Base-by-base conservation (phyloP, 2,797 vertebrate genomes). In the Selene dorsalis region DNA sequence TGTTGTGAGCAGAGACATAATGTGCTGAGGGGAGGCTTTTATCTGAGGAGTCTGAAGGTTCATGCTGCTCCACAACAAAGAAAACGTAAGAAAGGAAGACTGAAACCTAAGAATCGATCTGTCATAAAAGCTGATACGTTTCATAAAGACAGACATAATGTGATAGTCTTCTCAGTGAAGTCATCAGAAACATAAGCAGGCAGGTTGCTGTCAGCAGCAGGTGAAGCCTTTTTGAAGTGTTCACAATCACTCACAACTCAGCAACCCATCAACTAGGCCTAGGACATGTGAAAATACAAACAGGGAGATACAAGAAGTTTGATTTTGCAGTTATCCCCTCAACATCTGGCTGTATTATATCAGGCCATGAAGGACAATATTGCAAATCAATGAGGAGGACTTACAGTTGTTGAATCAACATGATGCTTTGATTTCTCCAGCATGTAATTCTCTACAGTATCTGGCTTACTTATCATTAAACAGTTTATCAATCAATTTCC, bases 61-160 rank as follows among this genome's bases (percentile, higher is more conserved):
- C 48, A 56, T 30, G 39, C 63, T 50, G 52, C 66, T 68, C 43
- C 47, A 79, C n/a, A 77, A 74, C 77, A 79, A 77, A 72, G 48
- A 41, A 81, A 60, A 48, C 0, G 0, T 4, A 48, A 55, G 45
- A 53, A 65, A 65, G 32, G 50, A 26, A 32, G 43, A 38, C 4
- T 20, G 38, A 57, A 53, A 65, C 10, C n/a, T 10, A 61, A 45
- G 18, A 73, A 89, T 73, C 13, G 8, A 74, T 81, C 79, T 43
- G 56, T 75, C 61, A 74, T 22, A 18, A 73, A 53, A 48, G 73
- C n/a, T 41, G 7, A 50, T 6, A 16, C 53, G 9, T 73, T 67
- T 73, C 26, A 62, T 45, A 47, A 60, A 66, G 50, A 64, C 24
- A 65, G 30, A 74, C n/a, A n/a, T n/a, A n/a, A n/a, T n/a, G n/a